Conservation (phyloP, 2,888 invertebrate species). For the Dryobotodes eremita region DNA sequence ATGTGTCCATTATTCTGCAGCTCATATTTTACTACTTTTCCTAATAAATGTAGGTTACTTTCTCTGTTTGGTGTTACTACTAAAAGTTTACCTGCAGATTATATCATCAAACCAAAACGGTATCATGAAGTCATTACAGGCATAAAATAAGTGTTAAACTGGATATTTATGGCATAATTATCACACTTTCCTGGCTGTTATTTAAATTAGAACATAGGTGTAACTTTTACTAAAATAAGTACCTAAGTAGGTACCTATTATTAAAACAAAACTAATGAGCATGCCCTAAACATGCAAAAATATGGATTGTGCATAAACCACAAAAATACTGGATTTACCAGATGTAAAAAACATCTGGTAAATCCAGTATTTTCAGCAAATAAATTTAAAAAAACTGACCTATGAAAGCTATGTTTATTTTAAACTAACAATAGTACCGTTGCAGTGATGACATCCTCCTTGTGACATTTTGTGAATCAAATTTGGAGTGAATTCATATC, state of each 20-base stretch:
- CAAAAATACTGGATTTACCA: no score
- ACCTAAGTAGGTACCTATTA: background rate
- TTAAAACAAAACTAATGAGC: background rate
- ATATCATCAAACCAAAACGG: background rate
- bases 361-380: background rate
- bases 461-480: background rate
- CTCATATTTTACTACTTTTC: background rate
- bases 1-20: background rate
- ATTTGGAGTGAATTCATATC: no score
- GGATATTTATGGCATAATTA: background rate
- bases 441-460: background rate
- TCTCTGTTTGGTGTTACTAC: background rate
- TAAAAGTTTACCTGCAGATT: background rate
- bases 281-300: background rate
- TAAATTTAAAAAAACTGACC: constrained; percentile 5
- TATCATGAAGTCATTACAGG: constrained; percentile 3
- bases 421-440: background rate
- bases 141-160: background rate
- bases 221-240: background rate
- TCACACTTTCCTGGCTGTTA: constrained; percentile 25
- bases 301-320: background rate
- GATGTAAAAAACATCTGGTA: background rate
- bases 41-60: background rate
- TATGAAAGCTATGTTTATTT: background rate
- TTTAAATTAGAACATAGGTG: background rate